These are phyloP conservation scores for Fabriciana adippe DNA, from an alignment of 2,888 invertebrate genomes.

Conservation along the genomic window DNA sequence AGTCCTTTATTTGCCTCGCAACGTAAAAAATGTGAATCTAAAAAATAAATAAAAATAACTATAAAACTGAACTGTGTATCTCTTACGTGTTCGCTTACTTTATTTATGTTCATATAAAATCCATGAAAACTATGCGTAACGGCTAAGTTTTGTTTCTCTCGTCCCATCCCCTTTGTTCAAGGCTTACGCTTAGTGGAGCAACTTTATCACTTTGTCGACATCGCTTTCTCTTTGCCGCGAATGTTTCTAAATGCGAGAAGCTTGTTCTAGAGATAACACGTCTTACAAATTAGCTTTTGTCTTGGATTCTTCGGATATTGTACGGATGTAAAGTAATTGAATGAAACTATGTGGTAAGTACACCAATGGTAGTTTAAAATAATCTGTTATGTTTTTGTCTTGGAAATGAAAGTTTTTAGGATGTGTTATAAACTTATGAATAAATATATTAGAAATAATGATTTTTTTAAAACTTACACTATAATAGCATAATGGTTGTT, in stretches of 20 bases:
- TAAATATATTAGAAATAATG: no score
- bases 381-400: no score
- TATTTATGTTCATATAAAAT: constrained; percentile 8
- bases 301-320: background rate
- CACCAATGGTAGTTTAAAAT: no score
- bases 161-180: constrained; percentile 9
- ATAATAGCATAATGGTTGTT: no score
- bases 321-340: background rate
- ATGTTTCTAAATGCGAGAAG: constrained; percentile 20
- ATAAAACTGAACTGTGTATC: no score
- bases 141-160: constrained; percentile 9
- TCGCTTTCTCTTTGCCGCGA: constrained; percentile 18
- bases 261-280: constrained; percentile 21
- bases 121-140: constrained; percentile 1
- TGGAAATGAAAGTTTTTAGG: no score
- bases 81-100: background rate
- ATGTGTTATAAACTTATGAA: no score
- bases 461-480: no score
- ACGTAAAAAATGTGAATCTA: no score
- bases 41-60: no score
- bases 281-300: constrained; percentile 20
- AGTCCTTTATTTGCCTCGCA: no score
- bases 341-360: background rate
- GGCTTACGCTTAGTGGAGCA: constrained; percentile 18
- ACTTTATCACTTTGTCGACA: constrained; percentile 23